Evolutionary conservation across 2,113 vertebrate species (phyloP).

Genomic region (Cryptomyrus ogoouensis): DNA sequence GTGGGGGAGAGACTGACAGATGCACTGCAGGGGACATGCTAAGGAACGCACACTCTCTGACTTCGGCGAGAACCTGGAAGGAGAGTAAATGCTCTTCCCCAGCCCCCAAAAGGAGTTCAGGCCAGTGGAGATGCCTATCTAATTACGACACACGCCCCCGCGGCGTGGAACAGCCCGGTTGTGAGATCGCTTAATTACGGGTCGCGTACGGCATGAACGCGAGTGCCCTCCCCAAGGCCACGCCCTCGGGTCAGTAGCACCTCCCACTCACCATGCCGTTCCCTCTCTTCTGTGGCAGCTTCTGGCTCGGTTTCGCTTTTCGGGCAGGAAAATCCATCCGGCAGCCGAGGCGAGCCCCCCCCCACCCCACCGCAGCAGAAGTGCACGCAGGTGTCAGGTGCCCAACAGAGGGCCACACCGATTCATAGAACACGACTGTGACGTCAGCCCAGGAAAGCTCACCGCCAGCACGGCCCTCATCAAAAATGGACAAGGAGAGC

Average conservation of each 20-base stretch:
- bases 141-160: slow-evolving; percentile 7
- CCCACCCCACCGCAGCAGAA: not conserved
- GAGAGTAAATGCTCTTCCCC: not conserved
- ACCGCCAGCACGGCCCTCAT: not conserved
- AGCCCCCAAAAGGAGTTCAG: not conserved
- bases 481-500: not conserved
- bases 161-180: not conserved
- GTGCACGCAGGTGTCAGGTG: not conserved
- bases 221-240: not conserved
- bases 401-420: not conserved
- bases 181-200: not conserved
- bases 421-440: not conserved
- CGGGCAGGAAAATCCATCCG: not conserved
- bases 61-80: not conserved
- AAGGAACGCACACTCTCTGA: not conserved
- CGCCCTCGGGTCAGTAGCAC: not conserved
- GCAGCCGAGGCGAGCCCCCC: not conserved
- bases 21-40: not conserved
- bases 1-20: not conserved
- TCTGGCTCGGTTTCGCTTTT: not conserved
- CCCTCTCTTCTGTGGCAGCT: not conserved
- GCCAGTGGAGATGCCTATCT: not conserved
- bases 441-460: not conserved
- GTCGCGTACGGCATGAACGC: too few species aligned
- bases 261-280: not conserved